Conservation (phyloP, 1,140 invertebrate species). For the Bombus fervidus region DNA sequence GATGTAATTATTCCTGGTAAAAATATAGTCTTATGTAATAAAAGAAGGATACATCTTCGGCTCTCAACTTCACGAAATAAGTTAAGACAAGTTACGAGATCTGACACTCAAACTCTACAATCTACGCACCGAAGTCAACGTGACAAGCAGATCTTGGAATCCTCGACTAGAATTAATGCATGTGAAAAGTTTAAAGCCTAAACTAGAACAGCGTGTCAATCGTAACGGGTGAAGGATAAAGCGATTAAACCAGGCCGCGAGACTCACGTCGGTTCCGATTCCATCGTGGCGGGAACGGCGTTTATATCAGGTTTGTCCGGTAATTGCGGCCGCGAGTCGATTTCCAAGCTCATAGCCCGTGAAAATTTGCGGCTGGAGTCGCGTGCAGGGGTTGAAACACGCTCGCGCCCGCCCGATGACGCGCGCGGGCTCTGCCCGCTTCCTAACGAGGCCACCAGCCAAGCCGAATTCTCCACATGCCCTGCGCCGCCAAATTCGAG, state of each 20-base stretch:
- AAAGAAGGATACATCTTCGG: too few species aligned
- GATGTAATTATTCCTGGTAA: too few species aligned
- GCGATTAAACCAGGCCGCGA: background rate
- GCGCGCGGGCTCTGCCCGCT: background rate
- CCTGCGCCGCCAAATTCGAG: background rate
- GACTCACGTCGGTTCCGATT: background rate
- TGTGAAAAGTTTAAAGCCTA: too few species aligned
- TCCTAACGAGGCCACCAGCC: conserved; percentile 21
- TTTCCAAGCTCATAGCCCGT: conserved; percentile 8
- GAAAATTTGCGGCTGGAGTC: conserved; percentile 28
- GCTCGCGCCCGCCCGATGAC: background rate
- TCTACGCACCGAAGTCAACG: too few species aligned
- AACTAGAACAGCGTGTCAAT: too few species aligned
- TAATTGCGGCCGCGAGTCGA: conserved; percentile 19
- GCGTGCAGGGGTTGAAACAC: background rate
- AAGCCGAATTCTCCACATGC: background rate
- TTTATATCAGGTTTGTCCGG: background rate
- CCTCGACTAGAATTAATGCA: too few species aligned
- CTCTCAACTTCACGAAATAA: too few species aligned
- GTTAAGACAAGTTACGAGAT: too few species aligned
- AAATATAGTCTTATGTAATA: too few species aligned
- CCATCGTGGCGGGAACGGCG: background rate
- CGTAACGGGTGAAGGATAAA: background rate
- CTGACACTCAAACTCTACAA: too few species aligned
- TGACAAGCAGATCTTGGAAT: too few species aligned